phyloP scores from a whole-genome alignment of 2,888 invertebrate species.

The Allophyes oxyacanthae region DNA sequence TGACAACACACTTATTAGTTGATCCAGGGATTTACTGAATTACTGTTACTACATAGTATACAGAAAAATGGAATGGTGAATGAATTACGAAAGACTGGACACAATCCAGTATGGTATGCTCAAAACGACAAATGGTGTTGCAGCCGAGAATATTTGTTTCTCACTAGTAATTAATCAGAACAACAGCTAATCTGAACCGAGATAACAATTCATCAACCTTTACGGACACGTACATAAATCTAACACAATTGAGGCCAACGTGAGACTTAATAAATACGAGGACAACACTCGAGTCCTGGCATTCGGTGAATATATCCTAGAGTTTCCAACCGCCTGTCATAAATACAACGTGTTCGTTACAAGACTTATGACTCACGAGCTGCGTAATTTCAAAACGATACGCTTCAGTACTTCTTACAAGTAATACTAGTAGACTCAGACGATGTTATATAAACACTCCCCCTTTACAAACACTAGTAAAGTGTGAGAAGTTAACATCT shows the following conservation, averaged over 20 bases:
- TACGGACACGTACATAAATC: conserved; percentile 45
- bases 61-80: not conserved
- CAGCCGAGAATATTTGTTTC: conserved; percentile 7
- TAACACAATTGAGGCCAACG: conserved; percentile 51
- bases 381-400: conserved; percentile 69
- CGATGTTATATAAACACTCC: conserved; percentile 51
- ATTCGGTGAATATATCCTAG: conserved; percentile 53
- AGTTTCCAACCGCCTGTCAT: conserved; percentile 75
- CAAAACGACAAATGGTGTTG: conserved; percentile 1
- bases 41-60: not conserved
- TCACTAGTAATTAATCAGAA: conserved; percentile 22
- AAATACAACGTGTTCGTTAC: conserved; percentile 68
- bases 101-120: not conserved
- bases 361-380: conserved; percentile 74
- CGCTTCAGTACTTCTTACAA: conserved; percentile 34
- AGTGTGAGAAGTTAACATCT: conserved; percentile 24
- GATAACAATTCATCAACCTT: conserved; percentile 41
- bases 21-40: not conserved
- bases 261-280: conserved; percentile 46
- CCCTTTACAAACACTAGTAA: conserved; percentile 15
- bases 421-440: conserved; percentile 49
- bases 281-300: conserved; percentile 48
- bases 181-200: conserved; percentile 40
- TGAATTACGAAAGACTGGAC: conserved; percentile 1
- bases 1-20: conserved; percentile 19